Percentiles rank a stretch among this genome's conserved stretches.
Conservation (phyloP, 2,888 invertebrate genomes). For the Hoplodrina blanda region DNA sequence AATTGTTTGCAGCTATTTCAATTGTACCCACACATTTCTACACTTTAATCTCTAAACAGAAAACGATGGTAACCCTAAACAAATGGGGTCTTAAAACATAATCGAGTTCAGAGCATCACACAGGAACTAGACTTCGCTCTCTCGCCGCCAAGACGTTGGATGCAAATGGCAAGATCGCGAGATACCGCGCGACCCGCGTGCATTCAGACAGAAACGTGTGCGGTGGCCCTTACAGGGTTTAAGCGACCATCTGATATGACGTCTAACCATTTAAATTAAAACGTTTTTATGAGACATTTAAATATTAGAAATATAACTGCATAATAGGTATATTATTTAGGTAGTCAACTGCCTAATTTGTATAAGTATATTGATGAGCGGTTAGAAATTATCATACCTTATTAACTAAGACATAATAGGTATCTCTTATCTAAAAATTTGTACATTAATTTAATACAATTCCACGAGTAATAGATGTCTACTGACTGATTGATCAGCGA, state of each 20-base stretch:
- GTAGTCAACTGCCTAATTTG: not conserved
- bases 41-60: not conserved
- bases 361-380: slow-evolving; percentile 19
- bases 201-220: slow-evolving; percentile 77
- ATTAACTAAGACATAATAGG: slow-evolving; percentile 7
- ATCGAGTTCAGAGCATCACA: slow-evolving; percentile 37
- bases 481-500: no score
- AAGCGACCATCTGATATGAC: slow-evolving; percentile 74
- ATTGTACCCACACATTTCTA: not conserved
- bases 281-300: slow-evolving; percentile 58
- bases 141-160: slow-evolving; percentile 75
- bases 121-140: slow-evolving; percentile 58
- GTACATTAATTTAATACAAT: slow-evolving; percentile 1
- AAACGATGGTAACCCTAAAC: not conserved
- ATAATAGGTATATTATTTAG: slow-evolving; percentile 7
- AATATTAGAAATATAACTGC: slow-evolving; percentile 36
- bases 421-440: slow-evolving; percentile 9
- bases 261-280: slow-evolving; percentile 71
- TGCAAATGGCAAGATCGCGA: slow-evolving; percentile 83
- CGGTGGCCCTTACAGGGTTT: slow-evolving; percentile 79
- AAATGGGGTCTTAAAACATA: slow-evolving; percentile 7
- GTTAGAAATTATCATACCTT: slow-evolving; percentile 10
- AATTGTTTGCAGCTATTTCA: not conserved
- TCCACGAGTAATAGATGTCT: no score
- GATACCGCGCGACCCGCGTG: slow-evolving; percentile 77